Evolutionary conservation across 2,113 vertebrate genomes (phyloP).

Genomic region (Callaeas wilsoni): DNA sequence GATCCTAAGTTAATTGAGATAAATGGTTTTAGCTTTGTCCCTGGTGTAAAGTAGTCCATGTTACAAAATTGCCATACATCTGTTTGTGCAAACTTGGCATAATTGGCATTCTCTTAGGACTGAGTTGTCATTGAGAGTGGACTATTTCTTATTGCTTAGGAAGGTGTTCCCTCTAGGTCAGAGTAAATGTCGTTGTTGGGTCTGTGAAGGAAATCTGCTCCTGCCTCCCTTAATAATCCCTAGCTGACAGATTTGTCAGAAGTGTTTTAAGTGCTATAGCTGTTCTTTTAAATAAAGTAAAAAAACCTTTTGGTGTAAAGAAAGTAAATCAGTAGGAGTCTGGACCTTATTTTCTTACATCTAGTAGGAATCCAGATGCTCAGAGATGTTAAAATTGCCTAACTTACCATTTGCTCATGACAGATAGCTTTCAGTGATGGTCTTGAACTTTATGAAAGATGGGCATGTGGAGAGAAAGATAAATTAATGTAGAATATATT

Average conservation of each 20-base stretch:
- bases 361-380: neutral
- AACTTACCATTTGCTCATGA: neutral
- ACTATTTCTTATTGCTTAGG: slow-evolving; percentile 31
- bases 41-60: slow-evolving; percentile 59
- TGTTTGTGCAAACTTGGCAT: slow-evolving; percentile 65
- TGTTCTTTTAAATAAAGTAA: neutral
- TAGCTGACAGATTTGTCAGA: neutral
- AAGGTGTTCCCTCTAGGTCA: slow-evolving; percentile 18
- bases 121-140: slow-evolving; percentile 23
- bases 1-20: slow-evolving; percentile 72
- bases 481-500: neutral
- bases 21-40: slow-evolving; percentile 66
- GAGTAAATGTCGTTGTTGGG: neutral
- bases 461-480: neutral
- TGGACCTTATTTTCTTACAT: neutral
- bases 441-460: neutral
- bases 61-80: slow-evolving; percentile 57
- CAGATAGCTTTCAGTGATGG: neutral
- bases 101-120: slow-evolving; percentile 66
- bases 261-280: neutral
- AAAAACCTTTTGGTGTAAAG: neutral
- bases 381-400: neutral
- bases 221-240: neutral
- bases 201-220: neutral
- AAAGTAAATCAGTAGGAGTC: neutral